These are phyloP conservation scores for Zeugodacus cucurbitae DNA, from an alignment of 1,140 invertebrate genomes.

Conservation along the genomic window DNA sequence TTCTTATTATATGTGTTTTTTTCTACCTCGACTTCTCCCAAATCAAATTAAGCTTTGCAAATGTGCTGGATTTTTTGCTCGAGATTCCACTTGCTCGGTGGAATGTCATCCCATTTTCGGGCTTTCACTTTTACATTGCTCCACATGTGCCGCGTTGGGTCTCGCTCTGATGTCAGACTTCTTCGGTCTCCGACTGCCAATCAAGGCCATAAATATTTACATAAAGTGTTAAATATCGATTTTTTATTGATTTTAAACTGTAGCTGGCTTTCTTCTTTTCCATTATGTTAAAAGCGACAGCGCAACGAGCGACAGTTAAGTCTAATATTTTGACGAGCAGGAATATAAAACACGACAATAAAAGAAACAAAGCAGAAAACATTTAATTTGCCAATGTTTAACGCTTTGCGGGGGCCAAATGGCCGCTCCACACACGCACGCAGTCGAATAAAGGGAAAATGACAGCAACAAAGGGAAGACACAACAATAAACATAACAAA, in stretches of 20 bases:
- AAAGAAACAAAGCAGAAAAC: background rate
- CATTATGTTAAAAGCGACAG: background rate
- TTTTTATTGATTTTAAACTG: background rate
- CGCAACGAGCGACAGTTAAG: background rate
- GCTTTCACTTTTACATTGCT: background rate
- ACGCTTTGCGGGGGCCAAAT: slow-evolving; percentile 9
- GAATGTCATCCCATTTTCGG: background rate
- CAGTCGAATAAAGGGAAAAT: background rate
- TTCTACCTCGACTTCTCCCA: too few relatives aligned
- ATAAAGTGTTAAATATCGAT: background rate
- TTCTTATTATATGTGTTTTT: too few relatives aligned
- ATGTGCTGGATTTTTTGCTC: background rate
- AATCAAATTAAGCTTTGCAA: background rate
- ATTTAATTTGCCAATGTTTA: slow-evolving; percentile 1
- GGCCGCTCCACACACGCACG: background rate
- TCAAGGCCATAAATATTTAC: background rate
- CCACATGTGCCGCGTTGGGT: background rate
- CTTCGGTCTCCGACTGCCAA: background rate
- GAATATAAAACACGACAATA: background rate
- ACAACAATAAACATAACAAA: background rate
- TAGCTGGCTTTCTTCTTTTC: background rate
- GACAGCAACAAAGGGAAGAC: background rate
- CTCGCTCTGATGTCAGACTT: background rate
- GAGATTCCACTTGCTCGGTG: background rate
- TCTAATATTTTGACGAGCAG: background rate